phyloP scores from a whole-genome alignment of 2,888 invertebrate genomes.

The Maniola hyperantus region DNA sequence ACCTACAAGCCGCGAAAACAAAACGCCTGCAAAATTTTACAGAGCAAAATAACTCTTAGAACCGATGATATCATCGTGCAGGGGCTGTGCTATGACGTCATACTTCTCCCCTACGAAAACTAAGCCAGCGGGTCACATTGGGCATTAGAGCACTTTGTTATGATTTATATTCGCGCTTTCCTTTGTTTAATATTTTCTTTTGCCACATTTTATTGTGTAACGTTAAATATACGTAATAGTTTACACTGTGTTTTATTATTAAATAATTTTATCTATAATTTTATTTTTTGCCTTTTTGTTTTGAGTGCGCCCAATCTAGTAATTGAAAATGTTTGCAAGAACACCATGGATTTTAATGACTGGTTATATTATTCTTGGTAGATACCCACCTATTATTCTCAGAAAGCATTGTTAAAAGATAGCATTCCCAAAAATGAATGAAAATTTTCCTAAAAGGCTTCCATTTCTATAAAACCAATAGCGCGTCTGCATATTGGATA shows the following conservation, averaged over 20 bases:
- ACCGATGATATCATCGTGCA: constrained; percentile 66
- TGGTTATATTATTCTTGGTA: too few relatives aligned
- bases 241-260: too few relatives aligned
- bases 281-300: too few relatives aligned
- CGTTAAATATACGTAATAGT: not conserved
- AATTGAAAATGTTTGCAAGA: too few relatives aligned
- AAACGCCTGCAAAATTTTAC: constrained; percentile 44
- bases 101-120: constrained; percentile 52
- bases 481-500: constrained; percentile 15
- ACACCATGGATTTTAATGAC: too few relatives aligned
- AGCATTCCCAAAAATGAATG: constrained; percentile 2
- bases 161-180: constrained; percentile 33
- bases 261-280: too few relatives aligned
- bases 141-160: constrained; percentile 36
- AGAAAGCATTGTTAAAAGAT: not conserved
- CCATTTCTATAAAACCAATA: constrained; percentile 21
- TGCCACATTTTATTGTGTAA: not conserved
- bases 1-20: not conserved
- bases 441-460: constrained; percentile 29
- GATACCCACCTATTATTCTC: not conserved
- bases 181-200: constrained; percentile 14
- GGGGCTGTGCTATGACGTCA: constrained; percentile 67
- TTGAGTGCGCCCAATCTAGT: too few relatives aligned
- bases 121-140: constrained; percentile 71
- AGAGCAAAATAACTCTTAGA: constrained; percentile 41